These are phyloP conservation scores for Neotoxoptera formosana DNA, from an alignment of 1,140 invertebrate genomes.

Conservation along the genomic window DNA sequence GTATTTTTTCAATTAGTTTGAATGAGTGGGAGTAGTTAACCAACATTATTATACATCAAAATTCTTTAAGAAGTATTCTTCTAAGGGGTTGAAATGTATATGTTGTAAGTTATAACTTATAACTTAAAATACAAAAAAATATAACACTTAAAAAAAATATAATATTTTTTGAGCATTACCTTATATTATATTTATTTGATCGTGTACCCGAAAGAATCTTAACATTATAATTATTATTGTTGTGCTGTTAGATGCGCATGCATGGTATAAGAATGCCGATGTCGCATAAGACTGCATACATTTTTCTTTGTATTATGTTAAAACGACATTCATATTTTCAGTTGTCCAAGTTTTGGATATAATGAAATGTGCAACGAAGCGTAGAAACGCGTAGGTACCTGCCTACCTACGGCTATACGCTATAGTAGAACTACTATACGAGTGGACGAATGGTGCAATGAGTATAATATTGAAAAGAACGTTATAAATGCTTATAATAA, in stretches of 20 bases:
- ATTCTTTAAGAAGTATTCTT: too few relatives aligned
- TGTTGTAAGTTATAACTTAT: background rate
- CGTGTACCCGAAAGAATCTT: background rate
- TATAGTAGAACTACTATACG: background rate
- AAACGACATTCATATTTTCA: background rate
- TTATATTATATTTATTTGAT: background rate
- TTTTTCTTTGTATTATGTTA: background rate
- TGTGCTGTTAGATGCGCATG: background rate
- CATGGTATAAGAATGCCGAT: background rate
- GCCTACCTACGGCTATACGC: background rate
- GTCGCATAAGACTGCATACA: background rate
- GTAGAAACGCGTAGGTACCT: background rate
- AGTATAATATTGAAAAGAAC: background rate
- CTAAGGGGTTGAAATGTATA: too few relatives aligned
- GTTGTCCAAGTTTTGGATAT: background rate
- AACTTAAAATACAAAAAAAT: background rate
- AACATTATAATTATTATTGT: background rate
- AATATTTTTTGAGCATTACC: too few relatives aligned
- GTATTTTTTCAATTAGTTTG: too few relatives aligned
- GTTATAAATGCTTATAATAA: conserved; percentile 19
- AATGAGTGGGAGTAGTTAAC: too few relatives aligned
- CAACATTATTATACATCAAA: too few relatives aligned
- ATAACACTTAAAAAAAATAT: background rate
- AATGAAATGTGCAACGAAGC: conserved; percentile 34
- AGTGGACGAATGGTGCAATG: background rate